A percentile compares a stretch with the other conserved stretches of the same genome.
Evolutionary conservation across 2,113 vertebrate genomes (phyloP).

Genomic region (Ciconia maguari): DNA sequence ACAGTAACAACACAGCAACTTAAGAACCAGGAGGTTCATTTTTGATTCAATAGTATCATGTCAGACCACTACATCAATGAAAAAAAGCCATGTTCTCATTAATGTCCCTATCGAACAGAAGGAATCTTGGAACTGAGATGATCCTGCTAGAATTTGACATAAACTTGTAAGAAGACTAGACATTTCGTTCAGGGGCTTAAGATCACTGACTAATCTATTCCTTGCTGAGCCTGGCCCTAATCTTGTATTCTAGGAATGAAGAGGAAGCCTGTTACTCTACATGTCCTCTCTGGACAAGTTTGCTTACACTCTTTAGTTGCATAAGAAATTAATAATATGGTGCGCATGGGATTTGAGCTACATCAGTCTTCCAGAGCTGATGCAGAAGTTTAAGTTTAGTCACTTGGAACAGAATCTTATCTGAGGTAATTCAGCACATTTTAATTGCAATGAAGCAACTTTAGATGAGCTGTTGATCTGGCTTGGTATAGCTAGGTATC

Average conservation of each 20-base stretch:
- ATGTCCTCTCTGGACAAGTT: neutral
- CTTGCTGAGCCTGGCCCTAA: neutral
- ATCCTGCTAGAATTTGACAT: neutral
- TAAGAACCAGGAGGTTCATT: neutral
- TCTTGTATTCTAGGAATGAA: neutral
- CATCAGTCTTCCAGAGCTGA: neutral
- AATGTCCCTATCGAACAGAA: neutral
- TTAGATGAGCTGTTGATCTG: neutral
- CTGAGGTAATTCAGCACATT: neutral
- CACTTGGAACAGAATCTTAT: neutral
- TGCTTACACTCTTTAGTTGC: neutral
- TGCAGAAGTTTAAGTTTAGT: neutral
- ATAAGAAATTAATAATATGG: neutral
- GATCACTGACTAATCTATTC: neutral
- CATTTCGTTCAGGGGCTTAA: neutral
- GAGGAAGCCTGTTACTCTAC: neutral
- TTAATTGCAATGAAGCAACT: neutral
- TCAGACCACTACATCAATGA: neutral
- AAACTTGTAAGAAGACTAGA: neutral
- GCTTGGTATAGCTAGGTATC: neutral
- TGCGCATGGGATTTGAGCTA: neutral
- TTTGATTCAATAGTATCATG: neutral
- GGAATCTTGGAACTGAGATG: neutral
- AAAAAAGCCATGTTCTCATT: neutral
- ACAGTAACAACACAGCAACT: neutral